Base-by-base conservation (phyloP, 2,113 vertebrate genomes). In the Sclerurus mexicanus region DNA sequence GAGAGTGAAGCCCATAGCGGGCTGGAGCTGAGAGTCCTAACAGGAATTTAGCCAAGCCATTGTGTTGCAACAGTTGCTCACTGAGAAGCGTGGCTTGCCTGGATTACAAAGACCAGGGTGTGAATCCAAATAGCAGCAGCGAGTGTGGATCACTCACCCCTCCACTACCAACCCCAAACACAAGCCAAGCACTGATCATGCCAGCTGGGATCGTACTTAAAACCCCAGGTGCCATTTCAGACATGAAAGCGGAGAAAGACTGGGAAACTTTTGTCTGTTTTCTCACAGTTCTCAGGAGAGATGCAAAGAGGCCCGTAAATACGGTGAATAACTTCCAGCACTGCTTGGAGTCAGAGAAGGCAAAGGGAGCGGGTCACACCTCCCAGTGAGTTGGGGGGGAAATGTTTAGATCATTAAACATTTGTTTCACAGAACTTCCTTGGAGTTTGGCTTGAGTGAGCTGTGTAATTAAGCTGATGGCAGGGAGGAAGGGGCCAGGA, bases 121-220 rank as follows among this genome's bases (percentile, higher is more conserved):
- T 89, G 72, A 91, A 79, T 79, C 62, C 83, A 92, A 44, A 63
- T 2, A 25, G 5, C 75, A 52, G 76, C 80, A 71, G 10, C 11
- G 17, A 25, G 21, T 0, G 1, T 40, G 77, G 68, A 9, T 64
- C 2, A 0, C 59, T 72, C 30, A 22, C 31, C 30, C 53, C 55
- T 14, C 27, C 11, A 8, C 59, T 35, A 7, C 64, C 82, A 73
- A 22, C 72, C 66, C 35, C 42, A 71, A 75, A 35, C 63, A 23
- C 12, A 4, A 87, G 78, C 47, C 77, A 30, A 44, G 24, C 77
- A 19, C 9, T 31, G 28, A 6, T 31, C 14, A 1, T n/a, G 30
- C 30, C 86, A 67, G 59, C 86, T 87, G 63, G 18, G 83, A 63
- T 39, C 28, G 2, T 14, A 18, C 27, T 23, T 19, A 42, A 35